Base-by-base conservation (phyloP, 2,888 invertebrate genomes). In the Eumerus sabulonum region DNA sequence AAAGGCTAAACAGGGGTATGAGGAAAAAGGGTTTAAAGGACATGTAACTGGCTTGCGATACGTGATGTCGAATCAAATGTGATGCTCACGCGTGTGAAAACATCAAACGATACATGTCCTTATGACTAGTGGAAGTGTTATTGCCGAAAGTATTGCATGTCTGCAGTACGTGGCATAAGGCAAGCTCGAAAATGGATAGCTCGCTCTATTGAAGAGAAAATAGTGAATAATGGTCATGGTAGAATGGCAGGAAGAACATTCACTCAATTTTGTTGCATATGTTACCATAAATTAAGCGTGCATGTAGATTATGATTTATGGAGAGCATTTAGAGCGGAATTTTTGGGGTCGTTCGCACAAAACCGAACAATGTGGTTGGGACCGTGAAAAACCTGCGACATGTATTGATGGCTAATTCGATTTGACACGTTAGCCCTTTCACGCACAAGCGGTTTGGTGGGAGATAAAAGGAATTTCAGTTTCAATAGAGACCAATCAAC, bases 31-130 rank as follows among this genome's bases (percentile, higher is more conserved):
- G 79, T 51, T 79, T 79, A 59, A 79, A 73, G 68, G 74, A 74
- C 74, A 79, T 79, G 79, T 79, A 74, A 79, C 79, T 79, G 68
- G 74, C 74, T 74, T 79, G 85, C 84, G 84, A 85, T 87, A 87
- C 87, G 87, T 87, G 87, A 85, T 85, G 85, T 84, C 85, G 87
- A 87, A 87, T 88, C 87, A 86, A 87, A 88, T 87, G 86, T 85
- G 86, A 86, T 87, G 87, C 88, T 87, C 87, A 87, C 85, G 87
- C 87, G 87, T 88, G 88, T 88, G 87, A 87, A 87, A 88, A 88
- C 86, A 86, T 86, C 86, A 86, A 85, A 64, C 74, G 64, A 70
- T 70, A 74, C 70, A 79, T 60, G 60, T 63, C 67, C 63, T 48
- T 64, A 74, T 60, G 44, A 47, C 48, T 42, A 42, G 27, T 59